These are phyloP conservation scores for Protodeltote pygarga DNA, from an alignment of 2,888 invertebrate genomes.

Conservation along the genomic window DNA sequence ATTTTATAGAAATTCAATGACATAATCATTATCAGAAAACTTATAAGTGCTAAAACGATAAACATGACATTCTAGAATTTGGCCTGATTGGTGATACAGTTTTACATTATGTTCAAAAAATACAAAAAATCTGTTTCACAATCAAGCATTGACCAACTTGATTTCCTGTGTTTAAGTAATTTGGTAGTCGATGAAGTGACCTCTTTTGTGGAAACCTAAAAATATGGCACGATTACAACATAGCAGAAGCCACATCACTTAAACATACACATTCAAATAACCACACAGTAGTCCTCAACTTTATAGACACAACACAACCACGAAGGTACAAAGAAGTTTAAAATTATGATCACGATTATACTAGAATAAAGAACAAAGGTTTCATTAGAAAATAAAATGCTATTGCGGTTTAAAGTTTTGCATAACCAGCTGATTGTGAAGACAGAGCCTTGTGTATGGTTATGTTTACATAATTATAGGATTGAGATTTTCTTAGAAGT, in stretches of 20 bases:
- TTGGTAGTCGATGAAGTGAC: neutral
- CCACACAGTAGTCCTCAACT: conserved; percentile 6
- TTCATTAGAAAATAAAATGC: conserved; percentile 28
- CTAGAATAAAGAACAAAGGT: conserved; percentile 37
- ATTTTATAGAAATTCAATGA: conserved; percentile 17
- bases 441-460: conserved; percentile 10
- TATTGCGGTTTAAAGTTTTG: conserved; percentile 19
- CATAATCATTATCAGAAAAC: too few species aligned
- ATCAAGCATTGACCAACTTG: too few species aligned
- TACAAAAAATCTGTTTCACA: too few species aligned
- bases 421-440: conserved; percentile 26
- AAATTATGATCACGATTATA: conserved; percentile 39
- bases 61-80: too few species aligned
- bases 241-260: conserved; percentile 6
- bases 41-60: too few species aligned
- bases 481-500: neutral
- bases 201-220: neutral
- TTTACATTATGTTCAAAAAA: too few species aligned
- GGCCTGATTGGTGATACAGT: too few species aligned
- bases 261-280: conserved; percentile 13
- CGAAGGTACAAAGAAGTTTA: conserved; percentile 30
- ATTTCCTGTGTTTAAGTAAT: neutral
- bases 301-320: conserved; percentile 9
- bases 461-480: conserved; percentile 9
- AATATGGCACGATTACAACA: neutral